phyloP scores from a whole-genome alignment of 2,888 invertebrate species.

The Drosophila infuscata region DNA sequence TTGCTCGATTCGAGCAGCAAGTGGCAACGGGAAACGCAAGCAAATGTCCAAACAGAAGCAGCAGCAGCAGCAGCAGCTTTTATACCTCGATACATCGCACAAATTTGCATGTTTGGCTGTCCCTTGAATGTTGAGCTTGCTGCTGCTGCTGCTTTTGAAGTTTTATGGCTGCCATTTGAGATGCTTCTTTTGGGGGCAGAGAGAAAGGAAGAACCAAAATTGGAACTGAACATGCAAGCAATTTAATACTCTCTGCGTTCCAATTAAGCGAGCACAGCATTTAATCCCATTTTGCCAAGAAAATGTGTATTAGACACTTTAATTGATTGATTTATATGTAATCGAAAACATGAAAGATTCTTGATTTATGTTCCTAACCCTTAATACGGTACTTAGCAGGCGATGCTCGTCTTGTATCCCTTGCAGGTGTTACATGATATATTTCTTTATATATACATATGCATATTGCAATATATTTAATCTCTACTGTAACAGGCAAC shows the following conservation, averaged over 20 bases:
- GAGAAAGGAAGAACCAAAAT: background rate
- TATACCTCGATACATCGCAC: conserved; percentile 56
- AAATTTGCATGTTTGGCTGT: conserved; percentile 70
- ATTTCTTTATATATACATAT: background rate
- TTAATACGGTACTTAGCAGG: background rate
- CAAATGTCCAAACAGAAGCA: conserved; percentile 53
- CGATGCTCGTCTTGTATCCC: background rate
- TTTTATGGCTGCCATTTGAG: conserved; percentile 73
- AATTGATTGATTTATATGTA: background rate
- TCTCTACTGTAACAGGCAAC: background rate
- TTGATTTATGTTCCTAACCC: background rate
- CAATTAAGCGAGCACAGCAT: background rate
- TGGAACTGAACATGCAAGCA: background rate
- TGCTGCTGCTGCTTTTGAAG: conserved; percentile 61
- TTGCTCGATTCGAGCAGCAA: conserved; percentile 1
- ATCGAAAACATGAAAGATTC: background rate
- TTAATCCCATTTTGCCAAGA: background rate
- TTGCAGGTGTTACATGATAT: background rate
- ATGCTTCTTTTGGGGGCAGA: conserved; percentile 4
- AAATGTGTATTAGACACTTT: background rate
- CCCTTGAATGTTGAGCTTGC: conserved; percentile 47
- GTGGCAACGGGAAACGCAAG: conserved; percentile 9
- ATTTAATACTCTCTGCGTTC: conserved; percentile 1
- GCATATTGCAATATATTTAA: background rate
- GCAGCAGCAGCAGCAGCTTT: conserved; percentile 27